Evolutionary conservation across 1,140 invertebrate species (phyloP), one percentile per base, ranked within the genome.

Genomic region (Polypedilum vanderplanki): DNA sequence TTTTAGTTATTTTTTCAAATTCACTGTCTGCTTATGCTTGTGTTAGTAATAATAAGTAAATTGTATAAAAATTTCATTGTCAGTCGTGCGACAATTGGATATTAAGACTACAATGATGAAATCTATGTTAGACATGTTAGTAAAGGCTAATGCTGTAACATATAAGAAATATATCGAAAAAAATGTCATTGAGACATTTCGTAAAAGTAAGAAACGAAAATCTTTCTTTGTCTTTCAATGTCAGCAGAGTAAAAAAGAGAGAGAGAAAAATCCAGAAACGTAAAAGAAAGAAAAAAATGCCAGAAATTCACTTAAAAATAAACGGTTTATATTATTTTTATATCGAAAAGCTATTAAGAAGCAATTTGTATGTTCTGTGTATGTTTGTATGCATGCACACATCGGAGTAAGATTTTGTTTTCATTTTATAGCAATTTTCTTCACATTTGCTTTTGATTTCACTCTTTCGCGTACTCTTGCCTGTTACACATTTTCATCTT

Each of bases 261-360:
- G 12, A 12, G 12, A 3, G 15, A 57, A 57, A 57, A 57, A 3
- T 46, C 41, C 9, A 57, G 12, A 4, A 57, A n/a, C n/a, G 46
- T 12, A n/a, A 15, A 1, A 15, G 12, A 9, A 57, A 57, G 12
- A 12, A 15, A 57, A 57, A 57, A 20, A 70, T 20, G 65, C 65
- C 65, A 70, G 65, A 70, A 70, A 70, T 70, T 70, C 65, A 70
- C 65, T 70, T 70, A 70, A 70, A 70, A 18, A 57, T 57, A 57
- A 57, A 57, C 46, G 46, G 65, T 70, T 70, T 70, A 70, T 70
- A 70, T 70, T 70, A 70, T 70, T 70, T 70, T 70, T 70, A 70
- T 70, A 70, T 70, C 65, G 65, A 70, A 70, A 70, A 70, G 65
- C 65, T 70, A 70, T 70, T 70, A 70, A 70, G 65, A 70, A 70